These are phyloP conservation scores for Blera fallax DNA, from an alignment of 2,888 invertebrate genomes.

Conservation along the genomic window DNA sequence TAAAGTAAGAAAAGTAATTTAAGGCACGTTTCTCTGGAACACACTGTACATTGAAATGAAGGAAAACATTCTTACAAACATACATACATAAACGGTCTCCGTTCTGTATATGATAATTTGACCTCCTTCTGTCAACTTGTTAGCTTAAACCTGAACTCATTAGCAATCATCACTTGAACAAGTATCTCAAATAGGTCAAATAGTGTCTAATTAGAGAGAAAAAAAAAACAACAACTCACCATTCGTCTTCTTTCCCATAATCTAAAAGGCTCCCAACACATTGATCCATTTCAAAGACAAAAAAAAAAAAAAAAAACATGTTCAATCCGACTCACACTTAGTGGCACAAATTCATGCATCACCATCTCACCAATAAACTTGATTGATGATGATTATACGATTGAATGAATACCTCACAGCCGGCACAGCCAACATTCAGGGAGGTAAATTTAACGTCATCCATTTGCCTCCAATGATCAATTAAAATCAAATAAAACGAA, in stretches of 20 bases:
- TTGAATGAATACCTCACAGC: neutral
- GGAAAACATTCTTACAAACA: no score
- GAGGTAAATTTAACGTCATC: conserved; percentile 16
- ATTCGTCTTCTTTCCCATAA: conserved; percentile 11
- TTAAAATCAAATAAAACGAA: conserved; percentile 65
- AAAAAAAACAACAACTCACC: neutral
- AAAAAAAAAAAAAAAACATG: neutral
- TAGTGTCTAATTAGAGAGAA: conserved; percentile 10
- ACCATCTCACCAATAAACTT: conserved; percentile 35
- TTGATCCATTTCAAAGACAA: conserved; percentile 16
- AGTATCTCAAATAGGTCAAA: conserved; percentile 23
- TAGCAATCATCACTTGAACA: neutral
- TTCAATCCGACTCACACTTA: conserved; percentile 1
- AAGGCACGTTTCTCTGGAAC: no score
- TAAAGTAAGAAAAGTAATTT: no score
- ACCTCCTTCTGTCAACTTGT: neutral
- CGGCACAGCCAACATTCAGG: neutral
- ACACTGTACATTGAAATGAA: no score
- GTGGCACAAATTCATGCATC: conserved; percentile 19
- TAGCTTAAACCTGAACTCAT: conserved; percentile 26
- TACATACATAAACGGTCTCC: no score
- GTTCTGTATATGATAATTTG: neutral
- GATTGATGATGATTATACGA: conserved; percentile 60
- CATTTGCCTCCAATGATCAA: conserved; percentile 34
- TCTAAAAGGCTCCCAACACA: neutral